A percentile compares a stretch with the other conserved stretches of the same genome.
These are phyloP conservation scores for Vidua chalybeata DNA, from an alignment of 2,113 vertebrate species.

Conservation along the genomic window DNA sequence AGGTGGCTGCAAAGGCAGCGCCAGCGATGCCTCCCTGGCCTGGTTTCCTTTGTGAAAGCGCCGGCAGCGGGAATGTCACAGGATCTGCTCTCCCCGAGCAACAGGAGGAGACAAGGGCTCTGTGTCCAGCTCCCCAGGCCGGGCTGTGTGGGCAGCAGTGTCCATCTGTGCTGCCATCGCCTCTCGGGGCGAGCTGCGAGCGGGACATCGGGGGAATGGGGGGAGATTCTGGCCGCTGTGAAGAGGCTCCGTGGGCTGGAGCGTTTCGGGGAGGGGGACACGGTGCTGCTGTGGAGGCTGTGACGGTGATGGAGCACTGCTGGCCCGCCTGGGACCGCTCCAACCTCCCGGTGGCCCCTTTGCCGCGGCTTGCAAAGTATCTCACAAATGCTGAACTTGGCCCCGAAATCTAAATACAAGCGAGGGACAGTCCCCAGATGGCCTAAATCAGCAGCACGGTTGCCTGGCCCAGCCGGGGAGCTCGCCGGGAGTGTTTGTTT, in stretches of 20 bases:
- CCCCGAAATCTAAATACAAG: slow-evolving; percentile 46
- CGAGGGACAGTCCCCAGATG: slow-evolving; percentile 63
- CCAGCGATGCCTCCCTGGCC: not conserved
- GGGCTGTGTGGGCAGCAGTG: not conserved
- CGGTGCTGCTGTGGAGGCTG: not conserved
- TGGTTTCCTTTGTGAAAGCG: slow-evolving; percentile 8
- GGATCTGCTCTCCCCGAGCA: not conserved
- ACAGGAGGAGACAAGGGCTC: slow-evolving; percentile 4
- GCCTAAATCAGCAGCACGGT: slow-evolving; percentile 52
- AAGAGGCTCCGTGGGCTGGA: not conserved
- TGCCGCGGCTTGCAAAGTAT: slow-evolving; percentile 1
- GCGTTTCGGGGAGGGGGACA: not conserved
- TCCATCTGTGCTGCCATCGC: not conserved
- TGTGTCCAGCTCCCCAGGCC: not conserved
- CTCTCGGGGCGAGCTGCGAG: not conserved
- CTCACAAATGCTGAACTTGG: slow-evolving; percentile 52
- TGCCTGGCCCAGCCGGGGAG: slow-evolving; percentile 49
- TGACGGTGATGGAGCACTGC: not conserved
- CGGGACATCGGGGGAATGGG: rapidly evolving
- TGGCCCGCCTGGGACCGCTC: not conserved
- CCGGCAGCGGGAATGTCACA: not conserved
- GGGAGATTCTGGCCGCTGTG: rapidly evolving
- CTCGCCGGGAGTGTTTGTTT: slow-evolving; percentile 47
- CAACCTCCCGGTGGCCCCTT: slow-evolving; percentile 43
- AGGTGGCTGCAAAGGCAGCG: not conserved